Base-by-base conservation (phyloP, 1,140 invertebrate genomes). In the Drosophila miranda region DNA sequence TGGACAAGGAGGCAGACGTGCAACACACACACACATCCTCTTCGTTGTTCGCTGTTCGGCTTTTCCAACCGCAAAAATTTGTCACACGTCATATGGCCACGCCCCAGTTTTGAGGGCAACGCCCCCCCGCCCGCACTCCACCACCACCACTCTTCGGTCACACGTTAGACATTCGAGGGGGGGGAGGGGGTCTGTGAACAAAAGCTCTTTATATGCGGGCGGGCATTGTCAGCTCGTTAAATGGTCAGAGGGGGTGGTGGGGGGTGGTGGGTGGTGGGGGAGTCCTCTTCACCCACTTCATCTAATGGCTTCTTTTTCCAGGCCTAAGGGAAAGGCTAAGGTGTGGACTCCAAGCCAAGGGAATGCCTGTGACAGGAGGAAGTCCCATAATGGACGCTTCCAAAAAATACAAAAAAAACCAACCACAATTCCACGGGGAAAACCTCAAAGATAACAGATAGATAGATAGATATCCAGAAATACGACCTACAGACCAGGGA, bases 61-160 rank as follows among this genome's bases (percentile, higher is more conserved):
- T 78, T 78, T 68, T 48, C 69, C 62, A 70, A 70, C 76, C 76
- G 75, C 76, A 78, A 78, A 78, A 78, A 78, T 79, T 78, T 78
- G 76, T 78, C 76, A 78, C 76, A 78, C 76, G 76, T 78, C 76
- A 78, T 79, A 74, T 61, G 55, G 58, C 76, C 69, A 78, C 76
- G 75, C 76, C 75, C 58, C 63, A 51, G 58, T 71, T 72, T 49
- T 57, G 55, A 43, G 64, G 74, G 54, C 55, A 45, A 53, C 45
- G 50, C 54, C 69, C 43, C 49, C 8, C 21, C 38, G 21, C 42
- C 49, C 19, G 19, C 19, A 19, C 19, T 28, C 56, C 3, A 13
- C 9, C 11, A 2, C n/a, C n/a, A n/a, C n/a, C 2, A 5, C 5
- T 16, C n/a, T 9, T 11, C 3, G 3, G 9, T 34, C 0, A 13